Evolutionary conservation across 1,140 invertebrate species (phyloP), one percentile per base, ranked within the genome.

Genomic region (Drosophila mojavensis): DNA sequence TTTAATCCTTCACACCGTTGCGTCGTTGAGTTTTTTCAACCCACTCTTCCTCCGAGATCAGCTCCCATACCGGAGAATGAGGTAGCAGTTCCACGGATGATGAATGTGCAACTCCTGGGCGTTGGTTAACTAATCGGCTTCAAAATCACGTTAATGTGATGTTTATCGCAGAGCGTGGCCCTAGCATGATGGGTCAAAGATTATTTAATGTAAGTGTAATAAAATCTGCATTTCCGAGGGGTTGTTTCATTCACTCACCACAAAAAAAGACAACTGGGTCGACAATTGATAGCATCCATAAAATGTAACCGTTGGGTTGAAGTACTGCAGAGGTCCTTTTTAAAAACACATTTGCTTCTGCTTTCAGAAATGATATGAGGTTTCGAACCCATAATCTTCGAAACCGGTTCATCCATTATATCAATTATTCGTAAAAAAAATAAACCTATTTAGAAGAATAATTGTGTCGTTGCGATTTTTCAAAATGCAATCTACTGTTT

Each of bases 111-210:
- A 60, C 61, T 61, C 79, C 39, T 62, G 65, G 24, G 45, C 39
- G 26, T 20, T n/a, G 50, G 50, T 17, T 17, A 36, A 45, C 75
- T 82, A 82, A 82, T 82, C 79, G 79, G 79, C 79, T 82, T 75
- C 65, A 64, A 79, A 79, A 83, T 83, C 80, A 72, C 63, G 58
- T 76, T 83, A 83, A 83, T 83, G 81, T 83, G 81, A 83, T 83
- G 72, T 53, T 76, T 83, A 83, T 83, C 81, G 68, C 36, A 24
- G 53, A 64, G 72, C 71, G 60, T 75, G 26, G 55, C 39, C 2
- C n/a, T 47, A 48, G 51, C 41, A 59, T 59, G 54, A 72, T 39
- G 68, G 15, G 51, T 24, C 51, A 26, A 58, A 70, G 13, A 64
- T 64, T 68, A 50, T 63, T 43, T 53, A 72, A 66, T 59, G 55